These are phyloP conservation scores for Aphidoletes aphidimyza DNA, from an alignment of 2,888 invertebrate genomes.

Conservation along the genomic window DNA sequence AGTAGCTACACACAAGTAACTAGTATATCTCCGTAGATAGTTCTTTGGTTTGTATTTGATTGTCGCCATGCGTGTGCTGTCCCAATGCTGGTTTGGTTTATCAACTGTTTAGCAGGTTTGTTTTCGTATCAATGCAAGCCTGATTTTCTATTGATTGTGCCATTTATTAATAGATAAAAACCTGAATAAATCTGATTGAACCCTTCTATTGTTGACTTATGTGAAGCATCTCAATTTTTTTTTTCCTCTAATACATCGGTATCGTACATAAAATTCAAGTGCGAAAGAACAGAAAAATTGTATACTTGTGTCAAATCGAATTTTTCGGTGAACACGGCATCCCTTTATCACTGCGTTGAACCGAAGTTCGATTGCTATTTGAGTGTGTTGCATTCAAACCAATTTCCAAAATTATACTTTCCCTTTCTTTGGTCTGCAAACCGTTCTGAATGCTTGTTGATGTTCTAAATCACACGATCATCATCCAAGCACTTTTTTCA, in stretches of 20 bases:
- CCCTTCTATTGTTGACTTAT: not conserved
- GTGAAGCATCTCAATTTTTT: not conserved
- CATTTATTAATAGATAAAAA: slow-evolving; percentile 36
- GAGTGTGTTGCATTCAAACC: too few species aligned
- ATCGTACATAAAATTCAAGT: not conserved
- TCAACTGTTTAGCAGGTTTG: not conserved
- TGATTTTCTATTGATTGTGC: slow-evolving; percentile 46
- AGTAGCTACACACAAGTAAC: not conserved
- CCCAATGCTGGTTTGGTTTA: too few species aligned
- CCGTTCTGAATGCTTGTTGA: not conserved
- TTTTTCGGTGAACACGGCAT: not conserved
- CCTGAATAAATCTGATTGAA: not conserved
- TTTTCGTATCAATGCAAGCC: not conserved
- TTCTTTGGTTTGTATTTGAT: too few species aligned
- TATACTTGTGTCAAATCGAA: slow-evolving; percentile 26
- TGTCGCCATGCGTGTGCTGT: too few species aligned
- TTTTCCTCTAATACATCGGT: not conserved
- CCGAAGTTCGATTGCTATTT: not conserved
- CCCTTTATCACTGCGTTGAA: not conserved
- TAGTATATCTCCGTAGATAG: too few species aligned
- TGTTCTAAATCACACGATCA: not conserved
- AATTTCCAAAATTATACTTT: too few species aligned
- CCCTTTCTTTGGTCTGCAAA: not conserved
- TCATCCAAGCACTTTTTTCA: not conserved
- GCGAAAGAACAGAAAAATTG: not conserved